Percentiles rank a stretch among this genome's conserved stretches.
Evolutionary conservation across 2,113 vertebrate species (phyloP).

Genomic region (Perca flavescens): DNA sequence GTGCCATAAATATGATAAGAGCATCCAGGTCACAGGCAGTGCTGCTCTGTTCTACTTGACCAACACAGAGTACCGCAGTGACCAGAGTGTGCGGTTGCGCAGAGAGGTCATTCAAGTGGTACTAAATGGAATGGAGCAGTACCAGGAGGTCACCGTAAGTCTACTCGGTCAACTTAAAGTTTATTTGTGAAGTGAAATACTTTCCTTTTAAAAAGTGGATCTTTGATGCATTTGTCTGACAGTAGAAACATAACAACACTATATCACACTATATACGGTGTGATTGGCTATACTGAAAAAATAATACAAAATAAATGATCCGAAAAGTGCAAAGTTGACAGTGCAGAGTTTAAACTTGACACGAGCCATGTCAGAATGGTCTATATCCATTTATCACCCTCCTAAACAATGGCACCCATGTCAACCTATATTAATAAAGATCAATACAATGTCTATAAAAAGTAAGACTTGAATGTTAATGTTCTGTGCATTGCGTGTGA

Average conservation of each 20-base stretch:
- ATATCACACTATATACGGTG: too few relatives aligned
- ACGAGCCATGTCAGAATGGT: not conserved
- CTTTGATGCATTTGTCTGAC: too few relatives aligned
- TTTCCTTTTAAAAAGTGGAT: not conserved
- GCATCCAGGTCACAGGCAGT: slow-evolving; percentile 96
- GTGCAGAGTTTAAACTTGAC: not conserved
- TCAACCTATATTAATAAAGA: not conserved
- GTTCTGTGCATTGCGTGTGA: too few relatives aligned
- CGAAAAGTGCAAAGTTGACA: too few relatives aligned
- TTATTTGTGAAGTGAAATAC: not conserved
- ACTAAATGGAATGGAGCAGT: slow-evolving; percentile 98
- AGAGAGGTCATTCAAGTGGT: slow-evolving; percentile 96
- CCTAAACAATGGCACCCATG: not conserved
- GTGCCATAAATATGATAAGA: slow-evolving; percentile 97
- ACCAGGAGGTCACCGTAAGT: slow-evolving; percentile 98
- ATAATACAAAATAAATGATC: too few relatives aligned
- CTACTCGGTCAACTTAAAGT: not conserved
- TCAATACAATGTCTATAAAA: not conserved
- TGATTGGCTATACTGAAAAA: too few relatives aligned
- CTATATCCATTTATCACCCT: not conserved
- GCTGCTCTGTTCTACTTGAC: slow-evolving; percentile 97
- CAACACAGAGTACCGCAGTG: slow-evolving; percentile 93
- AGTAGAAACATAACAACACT: too few relatives aligned
- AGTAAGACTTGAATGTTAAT: too few relatives aligned
- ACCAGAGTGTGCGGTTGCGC: slow-evolving; percentile 92